These are phyloP conservation scores for Microctenopoma lineatum DNA, from an alignment of 2,797 vertebrate genomes.

Conservation along the genomic window DNA sequence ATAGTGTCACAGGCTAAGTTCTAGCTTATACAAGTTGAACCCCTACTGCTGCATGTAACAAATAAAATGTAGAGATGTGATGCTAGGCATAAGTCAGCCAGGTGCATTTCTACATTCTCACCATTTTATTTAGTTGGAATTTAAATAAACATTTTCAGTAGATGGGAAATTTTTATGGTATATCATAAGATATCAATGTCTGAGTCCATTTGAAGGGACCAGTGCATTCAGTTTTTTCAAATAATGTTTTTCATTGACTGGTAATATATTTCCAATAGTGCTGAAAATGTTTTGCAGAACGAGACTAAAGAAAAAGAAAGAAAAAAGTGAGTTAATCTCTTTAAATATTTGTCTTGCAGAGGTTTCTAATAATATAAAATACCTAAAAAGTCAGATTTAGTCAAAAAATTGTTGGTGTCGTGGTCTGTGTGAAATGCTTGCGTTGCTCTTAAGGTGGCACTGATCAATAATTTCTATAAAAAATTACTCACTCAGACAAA, in stretches of 20 bases:
- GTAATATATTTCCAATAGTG: neutral
- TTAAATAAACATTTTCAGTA: neutral
- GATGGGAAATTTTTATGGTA: neutral
- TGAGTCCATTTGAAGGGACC: neutral
- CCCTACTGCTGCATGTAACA: neutral
- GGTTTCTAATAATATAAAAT: constrained; percentile 9
- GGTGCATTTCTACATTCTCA: neutral
- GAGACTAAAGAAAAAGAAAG: neutral
- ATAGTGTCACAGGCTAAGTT: neutral
- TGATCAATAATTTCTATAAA: constrained; percentile 21
- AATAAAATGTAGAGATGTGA: neutral
- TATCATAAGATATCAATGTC: neutral
- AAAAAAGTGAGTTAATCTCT: neutral
- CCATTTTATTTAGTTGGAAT: neutral
- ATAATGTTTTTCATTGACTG: constrained; percentile 18
- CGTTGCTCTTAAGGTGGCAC: constrained; percentile 3
- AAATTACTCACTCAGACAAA: neutral
- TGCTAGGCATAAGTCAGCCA: neutral
- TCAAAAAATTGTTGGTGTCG: constrained; percentile 13
- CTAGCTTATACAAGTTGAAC: constrained; percentile 1
- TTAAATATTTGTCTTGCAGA: neutral
- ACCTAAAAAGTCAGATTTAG: neutral
- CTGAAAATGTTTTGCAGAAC: neutral
- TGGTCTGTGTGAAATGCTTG: constrained; percentile 3
- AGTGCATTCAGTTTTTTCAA: neutral